Conservation (phyloP, 2,888 invertebrate species). For the Ecliptopera silaceata region DNA sequence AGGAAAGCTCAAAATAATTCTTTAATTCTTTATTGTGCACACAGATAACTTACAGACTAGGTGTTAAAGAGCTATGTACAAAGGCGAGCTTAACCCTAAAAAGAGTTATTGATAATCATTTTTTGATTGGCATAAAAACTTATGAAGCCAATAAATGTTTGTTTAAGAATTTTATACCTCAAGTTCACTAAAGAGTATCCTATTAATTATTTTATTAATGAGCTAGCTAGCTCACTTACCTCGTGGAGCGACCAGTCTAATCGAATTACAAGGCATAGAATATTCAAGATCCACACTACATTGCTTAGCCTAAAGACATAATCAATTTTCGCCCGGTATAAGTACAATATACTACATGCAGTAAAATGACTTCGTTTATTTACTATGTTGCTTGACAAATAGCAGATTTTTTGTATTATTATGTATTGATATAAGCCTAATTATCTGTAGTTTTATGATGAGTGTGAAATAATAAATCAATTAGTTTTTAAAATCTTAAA, state of each 20-base stretch:
- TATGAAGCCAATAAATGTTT: background rate
- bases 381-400: background rate
- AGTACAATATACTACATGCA: constrained; percentile 2
- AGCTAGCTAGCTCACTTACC: background rate
- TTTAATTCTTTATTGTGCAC: too few relatives aligned
- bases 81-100: too few relatives aligned
- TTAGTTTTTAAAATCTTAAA: too few relatives aligned
- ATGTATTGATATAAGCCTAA: too few relatives aligned
- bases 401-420: too few relatives aligned
- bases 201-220: constrained; percentile 8
- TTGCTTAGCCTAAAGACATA: constrained; percentile 38
- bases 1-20: background rate
- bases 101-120: too few relatives aligned
- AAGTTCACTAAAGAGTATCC: constrained; percentile 12
- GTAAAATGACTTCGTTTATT: constrained; percentile 6
- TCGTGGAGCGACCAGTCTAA: constrained; percentile 22
- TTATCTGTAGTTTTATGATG: too few relatives aligned
- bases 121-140: too few relatives aligned
- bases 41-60: too few relatives aligned
- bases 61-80: too few relatives aligned
- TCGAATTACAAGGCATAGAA: constrained; percentile 28
- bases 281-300: constrained; percentile 39
- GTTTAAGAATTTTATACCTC: background rate
- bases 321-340: constrained; percentile 36
- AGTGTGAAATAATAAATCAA: too few relatives aligned